A percentile compares a stretch with the other conserved stretches of the same genome.
Evolutionary conservation across 2,888 invertebrate genomes (phyloP).

Genomic region (Limnephilus marmoratus): DNA sequence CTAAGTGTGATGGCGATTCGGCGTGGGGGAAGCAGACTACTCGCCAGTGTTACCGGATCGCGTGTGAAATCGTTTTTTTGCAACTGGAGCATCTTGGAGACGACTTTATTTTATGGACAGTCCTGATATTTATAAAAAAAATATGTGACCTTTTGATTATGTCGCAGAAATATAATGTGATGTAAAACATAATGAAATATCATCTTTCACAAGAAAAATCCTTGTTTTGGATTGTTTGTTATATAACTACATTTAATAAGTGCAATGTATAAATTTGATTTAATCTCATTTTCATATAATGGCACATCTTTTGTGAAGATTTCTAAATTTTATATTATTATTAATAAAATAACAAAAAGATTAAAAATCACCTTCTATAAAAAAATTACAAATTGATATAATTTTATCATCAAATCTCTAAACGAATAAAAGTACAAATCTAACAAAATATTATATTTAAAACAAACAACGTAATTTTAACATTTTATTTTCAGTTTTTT

Average conservation of each 20-base stretch:
- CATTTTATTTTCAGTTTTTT: neutral
- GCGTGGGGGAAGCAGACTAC: too few relatives aligned
- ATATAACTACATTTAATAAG: neutral
- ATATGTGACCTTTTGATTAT: constrained; percentile 5
- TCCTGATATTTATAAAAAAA: neutral
- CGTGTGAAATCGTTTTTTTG: too few relatives aligned
- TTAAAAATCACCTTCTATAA: neutral
- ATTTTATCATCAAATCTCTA: neutral
- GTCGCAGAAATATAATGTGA: neutral
- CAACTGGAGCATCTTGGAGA: too few relatives aligned
- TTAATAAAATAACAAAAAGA: neutral
- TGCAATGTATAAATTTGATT: constrained; percentile 14
- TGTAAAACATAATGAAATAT: neutral
- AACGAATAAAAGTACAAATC: neutral
- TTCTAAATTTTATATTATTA: neutral
- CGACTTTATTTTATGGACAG: too few relatives aligned
- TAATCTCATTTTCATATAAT: constrained; percentile 19
- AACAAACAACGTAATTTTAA: neutral
- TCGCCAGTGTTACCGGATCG: too few relatives aligned
- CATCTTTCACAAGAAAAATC: neutral
- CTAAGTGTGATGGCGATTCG: too few relatives aligned
- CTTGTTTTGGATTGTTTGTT: neutral
- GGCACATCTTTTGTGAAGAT: constrained; percentile 2
- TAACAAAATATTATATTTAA: neutral
- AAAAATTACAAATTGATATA: neutral